These are phyloP conservation scores for Spialia ferax DNA, from an alignment of 2,888 invertebrate species.

Conservation along the genomic window DNA sequence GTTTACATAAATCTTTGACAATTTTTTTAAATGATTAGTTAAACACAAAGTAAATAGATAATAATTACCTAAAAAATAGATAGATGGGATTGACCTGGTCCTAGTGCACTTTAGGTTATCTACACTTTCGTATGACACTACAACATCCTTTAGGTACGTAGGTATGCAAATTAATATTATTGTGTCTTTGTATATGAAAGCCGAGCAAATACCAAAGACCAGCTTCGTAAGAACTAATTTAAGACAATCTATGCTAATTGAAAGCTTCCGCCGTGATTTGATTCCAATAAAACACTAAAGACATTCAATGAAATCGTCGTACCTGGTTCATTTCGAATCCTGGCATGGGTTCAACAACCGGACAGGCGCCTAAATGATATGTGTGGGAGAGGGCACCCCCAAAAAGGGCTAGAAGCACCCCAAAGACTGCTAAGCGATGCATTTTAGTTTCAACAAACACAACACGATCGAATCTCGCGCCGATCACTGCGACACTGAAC, in stretches of 20 bases:
- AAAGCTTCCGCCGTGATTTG: constrained; percentile 10
- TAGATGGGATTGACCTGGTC: too few species aligned
- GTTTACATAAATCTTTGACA: too few species aligned
- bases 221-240: too few species aligned
- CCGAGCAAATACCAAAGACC: too few species aligned
- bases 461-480: background rate
- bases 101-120: too few species aligned
- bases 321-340: constrained; percentile 92
- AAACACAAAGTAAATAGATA: too few species aligned
- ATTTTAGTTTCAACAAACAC: constrained; percentile 48
- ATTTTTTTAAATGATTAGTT: too few species aligned
- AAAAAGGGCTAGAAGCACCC: constrained; percentile 61
- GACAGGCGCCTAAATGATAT: constrained; percentile 92
- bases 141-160: too few species aligned
- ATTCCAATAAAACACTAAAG: background rate
- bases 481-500: background rate
- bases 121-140: too few species aligned
- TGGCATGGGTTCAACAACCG: constrained; percentile 90
- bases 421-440: constrained; percentile 52
- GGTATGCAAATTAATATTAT: too few species aligned
- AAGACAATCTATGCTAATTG: constrained; percentile 19
- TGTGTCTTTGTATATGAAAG: too few species aligned
- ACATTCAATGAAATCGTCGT: background rate
- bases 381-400: constrained; percentile 84
- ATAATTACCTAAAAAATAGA: too few species aligned